Evolutionary conservation across 2,888 invertebrate genomes (phyloP).

Genomic region (Allacma fusca): DNA sequence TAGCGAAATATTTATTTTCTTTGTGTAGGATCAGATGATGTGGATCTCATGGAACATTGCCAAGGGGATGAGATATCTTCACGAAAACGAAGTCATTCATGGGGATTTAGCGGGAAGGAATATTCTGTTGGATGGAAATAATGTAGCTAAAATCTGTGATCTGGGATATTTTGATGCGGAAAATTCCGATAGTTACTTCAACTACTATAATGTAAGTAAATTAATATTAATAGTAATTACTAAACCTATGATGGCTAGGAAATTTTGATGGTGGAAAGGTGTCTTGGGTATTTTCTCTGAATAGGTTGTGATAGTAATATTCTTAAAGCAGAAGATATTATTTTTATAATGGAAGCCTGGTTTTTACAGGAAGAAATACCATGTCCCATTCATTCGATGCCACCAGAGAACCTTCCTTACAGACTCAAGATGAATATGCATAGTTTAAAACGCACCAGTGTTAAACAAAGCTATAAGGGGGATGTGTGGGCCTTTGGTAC

Average conservation of each 20-base stretch:
- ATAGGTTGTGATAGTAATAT: no score
- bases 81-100: conserved; percentile 15
- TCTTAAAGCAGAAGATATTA: no score
- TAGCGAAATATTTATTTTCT: neutral
- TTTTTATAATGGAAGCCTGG: no score
- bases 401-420: conserved; percentile 29
- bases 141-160: conserved; percentile 22
- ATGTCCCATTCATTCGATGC: conserved; percentile 25
- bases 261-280: no score
- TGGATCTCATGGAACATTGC: conserved; percentile 24
- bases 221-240: no score
- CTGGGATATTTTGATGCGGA: conserved; percentile 14
- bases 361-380: neutral
- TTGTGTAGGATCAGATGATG: conserved; percentile 19
- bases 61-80: conserved; percentile 36
- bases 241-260: no score
- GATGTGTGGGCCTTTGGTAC: conserved; percentile 34
- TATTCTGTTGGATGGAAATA: neutral
- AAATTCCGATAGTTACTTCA: neutral
- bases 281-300: no score
- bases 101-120: conserved; percentile 30
- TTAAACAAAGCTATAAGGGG: neutral
- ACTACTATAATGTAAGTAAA: neutral
- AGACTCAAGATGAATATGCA: neutral
- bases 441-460: neutral